Evolutionary conservation across 2,113 vertebrate species (phyloP).

Genomic region (Candoia aspera): DNA sequence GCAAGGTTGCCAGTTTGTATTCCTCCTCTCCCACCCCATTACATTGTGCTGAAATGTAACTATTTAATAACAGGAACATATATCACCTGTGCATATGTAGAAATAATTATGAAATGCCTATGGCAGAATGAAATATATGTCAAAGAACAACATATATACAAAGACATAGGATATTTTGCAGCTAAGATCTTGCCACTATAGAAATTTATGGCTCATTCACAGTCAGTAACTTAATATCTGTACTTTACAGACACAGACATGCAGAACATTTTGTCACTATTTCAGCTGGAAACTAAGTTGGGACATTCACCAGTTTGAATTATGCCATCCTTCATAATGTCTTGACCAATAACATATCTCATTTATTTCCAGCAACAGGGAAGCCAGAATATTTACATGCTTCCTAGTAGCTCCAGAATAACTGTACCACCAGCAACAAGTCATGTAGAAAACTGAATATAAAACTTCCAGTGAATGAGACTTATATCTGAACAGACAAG

Average conservation of each 20-base stretch:
- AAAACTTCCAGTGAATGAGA: background rate
- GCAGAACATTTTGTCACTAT: slow-evolving; percentile 18
- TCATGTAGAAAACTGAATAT: accelerated
- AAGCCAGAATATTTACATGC: slow-evolving; percentile 13
- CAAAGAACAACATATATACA: background rate
- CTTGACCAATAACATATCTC: slow-evolving; percentile 12
- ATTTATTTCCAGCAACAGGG: background rate
- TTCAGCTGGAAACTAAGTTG: slow-evolving; percentile 1
- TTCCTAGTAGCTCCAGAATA: slow-evolving; percentile 31
- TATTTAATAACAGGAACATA: background rate
- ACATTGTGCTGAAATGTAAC: background rate
- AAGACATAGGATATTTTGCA: background rate
- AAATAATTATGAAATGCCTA: background rate
- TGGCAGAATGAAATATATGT: background rate
- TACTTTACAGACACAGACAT: background rate
- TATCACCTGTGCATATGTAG: background rate
- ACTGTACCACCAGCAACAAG: slow-evolving; percentile 9
- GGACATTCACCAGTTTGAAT: slow-evolving; percentile 23
- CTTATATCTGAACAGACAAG: background rate
- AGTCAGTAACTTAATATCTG: slow-evolving; percentile 42
- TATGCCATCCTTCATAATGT: slow-evolving; percentile 17
- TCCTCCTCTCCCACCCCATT: background rate
- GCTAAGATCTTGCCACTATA: slow-evolving; percentile 25
- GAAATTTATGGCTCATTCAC: slow-evolving; percentile 15
- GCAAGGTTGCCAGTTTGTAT: background rate